Conservation (phyloP, 2,113 vertebrate genomes). For the Ictidomys tridecemlineatus region DNA sequence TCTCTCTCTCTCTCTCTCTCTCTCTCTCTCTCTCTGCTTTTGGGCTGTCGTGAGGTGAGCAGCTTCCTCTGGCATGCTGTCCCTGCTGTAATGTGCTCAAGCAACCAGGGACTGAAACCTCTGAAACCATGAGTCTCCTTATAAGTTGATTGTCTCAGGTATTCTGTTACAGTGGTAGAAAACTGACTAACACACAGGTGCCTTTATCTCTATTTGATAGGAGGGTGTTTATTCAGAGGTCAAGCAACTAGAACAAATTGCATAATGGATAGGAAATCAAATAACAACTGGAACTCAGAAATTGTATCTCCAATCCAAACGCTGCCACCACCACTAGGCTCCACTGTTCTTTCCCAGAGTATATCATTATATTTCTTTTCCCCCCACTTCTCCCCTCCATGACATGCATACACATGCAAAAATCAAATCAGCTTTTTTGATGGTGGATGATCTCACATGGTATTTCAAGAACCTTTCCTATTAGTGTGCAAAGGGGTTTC, state of each 20-base stretch:
- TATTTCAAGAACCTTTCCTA: neutral
- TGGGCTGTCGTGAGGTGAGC: too few species aligned
- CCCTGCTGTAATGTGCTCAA: too few species aligned
- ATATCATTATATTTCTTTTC: neutral
- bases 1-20: neutral
- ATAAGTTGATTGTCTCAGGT: too few species aligned
- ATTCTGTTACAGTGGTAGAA: neutral
- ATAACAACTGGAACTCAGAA: neutral
- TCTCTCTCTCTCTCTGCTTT: neutral
- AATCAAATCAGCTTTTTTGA: neutral
- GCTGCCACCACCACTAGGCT: accelerated
- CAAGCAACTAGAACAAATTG: neutral
- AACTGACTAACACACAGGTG: neutral
- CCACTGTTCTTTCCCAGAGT: neutral
- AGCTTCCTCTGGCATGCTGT: neutral
- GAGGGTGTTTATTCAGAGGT: neutral
- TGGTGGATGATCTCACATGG: neutral
- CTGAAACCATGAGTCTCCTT: neutral
- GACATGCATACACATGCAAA: neutral
- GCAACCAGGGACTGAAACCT: neutral
- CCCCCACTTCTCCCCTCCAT: neutral
- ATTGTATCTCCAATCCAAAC: neutral
- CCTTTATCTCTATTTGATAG: neutral
- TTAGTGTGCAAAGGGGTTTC: neutral
- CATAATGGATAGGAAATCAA: neutral